Percentiles rank a stretch among this genome's conserved stretches.
These are phyloP conservation scores for Fulmarus glacialis DNA, from an alignment of 2,113 vertebrate genomes.

Conservation along the genomic window DNA sequence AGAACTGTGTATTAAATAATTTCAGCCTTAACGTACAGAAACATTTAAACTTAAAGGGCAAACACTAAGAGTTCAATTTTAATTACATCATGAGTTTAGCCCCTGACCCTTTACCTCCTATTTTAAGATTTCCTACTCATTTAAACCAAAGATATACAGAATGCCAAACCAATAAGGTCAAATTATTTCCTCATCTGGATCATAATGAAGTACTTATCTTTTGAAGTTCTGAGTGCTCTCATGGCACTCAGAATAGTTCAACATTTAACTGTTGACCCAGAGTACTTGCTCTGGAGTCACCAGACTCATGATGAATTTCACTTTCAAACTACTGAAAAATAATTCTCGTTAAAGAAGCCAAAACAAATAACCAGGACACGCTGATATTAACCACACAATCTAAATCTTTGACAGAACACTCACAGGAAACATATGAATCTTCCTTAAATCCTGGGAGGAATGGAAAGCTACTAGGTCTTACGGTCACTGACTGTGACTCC, in stretches of 20 bases:
- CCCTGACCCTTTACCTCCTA: background rate
- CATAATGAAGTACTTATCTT: constrained; percentile 9
- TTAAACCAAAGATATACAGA: background rate
- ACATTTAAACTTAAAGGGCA: background rate
- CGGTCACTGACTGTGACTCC: background rate
- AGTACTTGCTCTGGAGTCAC: background rate
- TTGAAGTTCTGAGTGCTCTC: background rate
- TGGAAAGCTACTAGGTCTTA: background rate
- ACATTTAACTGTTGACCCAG: background rate
- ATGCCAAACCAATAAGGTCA: background rate
- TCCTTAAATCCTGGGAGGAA: constrained; percentile 52
- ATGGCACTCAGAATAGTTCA: background rate
- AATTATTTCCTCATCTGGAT: background rate
- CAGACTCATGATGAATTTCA: background rate
- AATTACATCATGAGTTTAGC: background rate
- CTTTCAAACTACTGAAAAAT: background rate
- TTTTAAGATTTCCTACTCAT: background rate
- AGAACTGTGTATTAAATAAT: background rate
- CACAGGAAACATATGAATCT: constrained; percentile 19
- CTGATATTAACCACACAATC: background rate
- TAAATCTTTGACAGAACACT: constrained; percentile 22
- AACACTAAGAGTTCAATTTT: background rate
- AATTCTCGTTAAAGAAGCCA: constrained; percentile 14
- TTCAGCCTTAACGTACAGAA: constrained; percentile 8
- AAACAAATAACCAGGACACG: constrained; percentile 32